Percentiles rank a stretch among this genome's conserved stretches.
These are phyloP conservation scores for Chauna torquata DNA, from an alignment of 2,113 vertebrate genomes.

Conservation along the genomic window DNA sequence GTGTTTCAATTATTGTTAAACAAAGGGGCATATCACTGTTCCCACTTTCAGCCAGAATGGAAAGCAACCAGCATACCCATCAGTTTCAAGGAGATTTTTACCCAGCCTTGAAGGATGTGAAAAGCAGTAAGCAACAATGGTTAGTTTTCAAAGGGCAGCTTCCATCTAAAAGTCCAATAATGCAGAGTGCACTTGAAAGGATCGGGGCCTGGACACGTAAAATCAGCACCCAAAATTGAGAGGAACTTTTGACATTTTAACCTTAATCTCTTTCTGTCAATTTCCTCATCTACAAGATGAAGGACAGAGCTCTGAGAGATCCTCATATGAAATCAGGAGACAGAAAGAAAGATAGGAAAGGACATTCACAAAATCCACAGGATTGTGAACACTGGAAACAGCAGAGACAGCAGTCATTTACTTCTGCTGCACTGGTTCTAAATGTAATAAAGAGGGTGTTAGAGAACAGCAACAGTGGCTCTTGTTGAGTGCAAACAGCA, in stretches of 20 bases:
- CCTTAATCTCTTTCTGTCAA: slow-evolving; percentile 36
- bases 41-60: slow-evolving; percentile 6
- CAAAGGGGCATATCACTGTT: neutral
- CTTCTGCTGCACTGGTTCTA: neutral
- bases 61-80: neutral
- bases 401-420: neutral
- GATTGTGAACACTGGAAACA: neutral
- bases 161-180: slow-evolving; percentile 49
- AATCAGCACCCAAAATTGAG: slow-evolving; percentile 51
- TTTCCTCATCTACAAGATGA: neutral
- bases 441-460: slow-evolving; percentile 14
- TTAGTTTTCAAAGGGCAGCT: slow-evolving; percentile 32
- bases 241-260: slow-evolving; percentile 55
- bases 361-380: slow-evolving; percentile 21
- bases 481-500: neutral
- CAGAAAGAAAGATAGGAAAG: neutral
- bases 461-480: neutral
- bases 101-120: neutral
- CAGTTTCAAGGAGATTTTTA: slow-evolving; percentile 42
- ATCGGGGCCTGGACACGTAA: neutral
- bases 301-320: neutral
- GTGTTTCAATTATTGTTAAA: slow-evolving; percentile 49
- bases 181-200: slow-evolving; percentile 49
- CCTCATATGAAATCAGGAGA: neutral
- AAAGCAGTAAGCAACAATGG: slow-evolving; percentile 56